Conservation (phyloP, 2,113 vertebrate genomes). For the Daubentonia madagascariensis region DNA sequence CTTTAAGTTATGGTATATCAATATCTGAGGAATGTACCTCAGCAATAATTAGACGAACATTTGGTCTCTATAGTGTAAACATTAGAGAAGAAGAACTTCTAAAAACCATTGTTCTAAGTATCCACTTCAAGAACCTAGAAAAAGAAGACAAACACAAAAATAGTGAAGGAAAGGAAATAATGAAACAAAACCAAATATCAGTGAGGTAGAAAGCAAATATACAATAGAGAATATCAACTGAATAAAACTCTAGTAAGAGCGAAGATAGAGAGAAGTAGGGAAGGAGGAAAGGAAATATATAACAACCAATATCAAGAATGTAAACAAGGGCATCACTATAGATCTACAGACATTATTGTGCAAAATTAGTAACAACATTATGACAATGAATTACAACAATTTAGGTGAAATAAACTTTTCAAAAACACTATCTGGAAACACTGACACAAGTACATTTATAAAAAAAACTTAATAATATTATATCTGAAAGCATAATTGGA, state of each 20-base stretch:
- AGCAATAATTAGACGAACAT: not conserved
- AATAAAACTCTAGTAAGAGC: not conserved
- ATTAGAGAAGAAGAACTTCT: not conserved
- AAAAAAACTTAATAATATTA: not conserved
- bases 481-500: not conserved
- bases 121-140: not conserved
- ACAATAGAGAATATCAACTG: not conserved
- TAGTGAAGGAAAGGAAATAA: not conserved
- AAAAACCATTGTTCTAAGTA: not conserved
- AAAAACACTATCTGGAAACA: not conserved
- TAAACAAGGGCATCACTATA: not conserved
- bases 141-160: not conserved
- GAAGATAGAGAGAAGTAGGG: not conserved
- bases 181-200: not conserved
- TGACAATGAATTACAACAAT: not conserved
- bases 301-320: not conserved
- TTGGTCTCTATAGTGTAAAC: not conserved
- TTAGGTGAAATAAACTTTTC: not conserved
- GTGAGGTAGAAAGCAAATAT: not conserved
- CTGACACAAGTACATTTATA: not conserved
- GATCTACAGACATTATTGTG: not conserved
- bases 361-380: not conserved
- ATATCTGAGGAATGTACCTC: not conserved
- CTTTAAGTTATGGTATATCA: not conserved
- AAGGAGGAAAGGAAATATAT: not conserved